Base-by-base conservation (phyloP, 2,113 vertebrate species). In the Ctenodactylus gundi region DNA sequence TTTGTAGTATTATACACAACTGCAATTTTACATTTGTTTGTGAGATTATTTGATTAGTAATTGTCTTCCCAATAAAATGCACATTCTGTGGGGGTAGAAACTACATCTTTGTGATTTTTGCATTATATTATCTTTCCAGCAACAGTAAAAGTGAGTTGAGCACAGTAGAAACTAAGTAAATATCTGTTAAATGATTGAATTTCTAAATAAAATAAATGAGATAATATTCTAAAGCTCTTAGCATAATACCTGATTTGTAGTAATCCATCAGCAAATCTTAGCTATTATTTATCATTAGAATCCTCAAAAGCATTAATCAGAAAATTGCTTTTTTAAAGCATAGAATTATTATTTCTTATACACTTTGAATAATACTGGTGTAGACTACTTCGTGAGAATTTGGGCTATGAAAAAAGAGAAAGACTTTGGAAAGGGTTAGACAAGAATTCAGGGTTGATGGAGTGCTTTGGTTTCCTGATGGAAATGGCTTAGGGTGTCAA, bases 161-260 rank as follows among this genome's bases (percentile, higher is more conserved):
- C 46, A 67, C 53, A 88, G 18, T 15, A 81, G 15, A 41, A 67
- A 81, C 58, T 85, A 39, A 60, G 29, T 58, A 88, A 55, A 62
- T 76, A 51, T 44, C 70, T 82, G 36, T 41, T 68, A 29, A 85
- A 31, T 96, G 76, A 84, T 9, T 44, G 23, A 80, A 65, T 62
- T 27, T 11, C 34, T 75, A 41, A 60, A 67, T 46, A 46, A 85
- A 65, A 91, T 65, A 80, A 72, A 64, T 88, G 31, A 93, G 64
- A 86, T 62, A 17, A 76, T 81, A 57, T 31, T 93, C 64, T 77
- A 77, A 78, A 92, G 20, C 34, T 72, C 25, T 93, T 93, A 65
- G 21, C 25, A 29, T 60, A 84, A 65, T 31, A 15, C 18, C 65
- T 70, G 49, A 77, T 73, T 80, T 75, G 7, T 51, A 55, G 31